A percentile compares a stretch with the other conserved stretches of the same genome.
Conservation (phyloP, 1,140 invertebrate species). For the Drosophila lacteicornis region DNA sequence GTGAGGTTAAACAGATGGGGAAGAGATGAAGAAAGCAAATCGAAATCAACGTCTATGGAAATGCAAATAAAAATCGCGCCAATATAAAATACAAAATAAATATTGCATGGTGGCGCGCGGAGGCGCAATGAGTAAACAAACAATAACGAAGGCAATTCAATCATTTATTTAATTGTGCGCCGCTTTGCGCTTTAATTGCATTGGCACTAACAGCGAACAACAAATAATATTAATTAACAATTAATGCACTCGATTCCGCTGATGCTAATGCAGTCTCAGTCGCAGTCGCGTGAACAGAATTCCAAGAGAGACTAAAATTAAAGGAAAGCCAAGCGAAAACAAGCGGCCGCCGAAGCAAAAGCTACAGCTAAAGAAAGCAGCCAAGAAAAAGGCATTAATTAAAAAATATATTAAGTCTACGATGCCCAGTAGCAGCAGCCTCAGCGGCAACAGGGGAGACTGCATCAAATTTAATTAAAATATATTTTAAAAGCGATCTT, state of each 20-base stretch:
- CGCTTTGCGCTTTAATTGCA: slow-evolving; percentile 72
- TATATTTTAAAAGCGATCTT: slow-evolving; percentile 57
- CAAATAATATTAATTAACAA: slow-evolving; percentile 77
- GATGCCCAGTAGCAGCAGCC: slow-evolving; percentile 9
- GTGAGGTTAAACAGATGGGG: slow-evolving; percentile 26
- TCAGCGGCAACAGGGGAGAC: slow-evolving; percentile 4
- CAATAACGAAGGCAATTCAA: slow-evolving; percentile 63
- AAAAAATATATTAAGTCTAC: slow-evolving; percentile 68
- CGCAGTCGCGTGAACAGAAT: slow-evolving; percentile 44
- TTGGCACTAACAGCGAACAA: slow-evolving; percentile 40
- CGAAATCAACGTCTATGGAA: slow-evolving; percentile 24
- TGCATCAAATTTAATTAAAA: slow-evolving; percentile 72
- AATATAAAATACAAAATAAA: slow-evolving; percentile 42
- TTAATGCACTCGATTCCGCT: slow-evolving; percentile 63
- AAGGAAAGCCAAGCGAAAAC: slow-evolving; percentile 26
- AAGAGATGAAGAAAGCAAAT: slow-evolving; percentile 11
- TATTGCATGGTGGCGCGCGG: slow-evolving; percentile 6
- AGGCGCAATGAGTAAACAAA: slow-evolving; percentile 46
- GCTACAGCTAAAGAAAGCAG: slow-evolving; percentile 49
- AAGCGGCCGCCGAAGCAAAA: slow-evolving; percentile 7
- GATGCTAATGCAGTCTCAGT: slow-evolving; percentile 25
- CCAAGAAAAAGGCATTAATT: slow-evolving; percentile 77
- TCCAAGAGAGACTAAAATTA: not conserved
- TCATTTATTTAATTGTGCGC: slow-evolving; percentile 72
- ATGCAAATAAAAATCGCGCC: slow-evolving; percentile 51